Conservation (phyloP, 2,113 vertebrate species). For the Cepphus grylle region DNA sequence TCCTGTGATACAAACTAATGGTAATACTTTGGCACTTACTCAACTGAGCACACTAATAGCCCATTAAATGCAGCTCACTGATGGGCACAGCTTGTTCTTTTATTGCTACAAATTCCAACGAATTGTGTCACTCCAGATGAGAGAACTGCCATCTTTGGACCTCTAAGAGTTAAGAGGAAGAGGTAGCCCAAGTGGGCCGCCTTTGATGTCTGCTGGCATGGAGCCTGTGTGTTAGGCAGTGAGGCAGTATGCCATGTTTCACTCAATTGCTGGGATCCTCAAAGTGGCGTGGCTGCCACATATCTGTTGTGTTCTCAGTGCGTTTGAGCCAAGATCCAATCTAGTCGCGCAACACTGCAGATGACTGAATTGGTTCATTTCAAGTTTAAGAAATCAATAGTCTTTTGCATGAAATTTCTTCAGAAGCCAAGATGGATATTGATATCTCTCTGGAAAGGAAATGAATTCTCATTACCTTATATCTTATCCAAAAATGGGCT, state of each 20-base stretch:
- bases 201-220: background rate
- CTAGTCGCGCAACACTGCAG: background rate
- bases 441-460: background rate
- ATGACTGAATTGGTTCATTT: background rate
- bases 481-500: background rate
- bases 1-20: background rate
- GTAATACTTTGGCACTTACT: background rate
- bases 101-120: background rate
- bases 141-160: background rate
- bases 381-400: background rate
- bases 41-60: background rate
- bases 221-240: background rate
- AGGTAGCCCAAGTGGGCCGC: rapidly evolving
- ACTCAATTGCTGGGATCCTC: background rate
- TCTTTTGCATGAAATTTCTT: background rate
- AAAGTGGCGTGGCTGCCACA: background rate
- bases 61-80: background rate
- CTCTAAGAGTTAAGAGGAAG: rapidly evolving
- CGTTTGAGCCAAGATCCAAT: rapidly evolving
- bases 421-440: background rate
- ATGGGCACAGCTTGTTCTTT: background rate
- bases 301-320: background rate
- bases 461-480: background rate
- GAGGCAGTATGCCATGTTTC: rapidly evolving
- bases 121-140: background rate